phyloP scores from a whole-genome alignment of 2,113 vertebrate genomes.

The Ceyx cyanopectus region DNA sequence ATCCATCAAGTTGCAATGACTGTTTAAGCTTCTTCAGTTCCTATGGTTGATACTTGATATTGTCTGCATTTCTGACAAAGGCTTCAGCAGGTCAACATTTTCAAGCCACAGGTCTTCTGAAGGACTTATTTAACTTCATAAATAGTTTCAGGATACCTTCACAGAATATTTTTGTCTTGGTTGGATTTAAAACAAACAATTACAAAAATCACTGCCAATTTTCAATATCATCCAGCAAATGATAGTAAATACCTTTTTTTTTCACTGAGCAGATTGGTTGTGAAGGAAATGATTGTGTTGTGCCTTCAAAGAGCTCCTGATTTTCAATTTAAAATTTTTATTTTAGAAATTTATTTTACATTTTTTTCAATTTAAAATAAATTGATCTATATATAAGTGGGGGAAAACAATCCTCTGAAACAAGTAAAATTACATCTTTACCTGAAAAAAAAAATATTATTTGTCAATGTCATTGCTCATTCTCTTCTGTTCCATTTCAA shows the following conservation, averaged over 20 bases:
- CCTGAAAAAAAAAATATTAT: not conserved
- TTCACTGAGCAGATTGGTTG: conserved; percentile 46
- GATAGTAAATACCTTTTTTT: conserved; percentile 27
- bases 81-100: not conserved
- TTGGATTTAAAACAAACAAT: conserved; percentile 5
- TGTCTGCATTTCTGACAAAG: not conserved
- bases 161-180: not conserved
- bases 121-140: not conserved
- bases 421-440: not conserved
- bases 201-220: conserved; percentile 36
- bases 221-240: not conserved
- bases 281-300: conserved; percentile 47
- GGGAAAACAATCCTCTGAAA: too few relatives aligned
- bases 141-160: not conserved
- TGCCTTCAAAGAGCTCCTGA: conserved; percentile 39
- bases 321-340: too few relatives aligned
- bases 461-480: not conserved
- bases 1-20: not conserved
- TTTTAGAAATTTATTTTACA: too few relatives aligned
- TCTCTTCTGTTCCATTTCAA: not conserved
- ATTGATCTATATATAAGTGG: too few relatives aligned
- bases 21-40: not conserved
- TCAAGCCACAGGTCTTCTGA: not conserved
- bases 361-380: too few relatives aligned
- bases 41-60: not conserved